Conservation (phyloP, 2,888 invertebrate species). For the Lycaena phlaeas region DNA sequence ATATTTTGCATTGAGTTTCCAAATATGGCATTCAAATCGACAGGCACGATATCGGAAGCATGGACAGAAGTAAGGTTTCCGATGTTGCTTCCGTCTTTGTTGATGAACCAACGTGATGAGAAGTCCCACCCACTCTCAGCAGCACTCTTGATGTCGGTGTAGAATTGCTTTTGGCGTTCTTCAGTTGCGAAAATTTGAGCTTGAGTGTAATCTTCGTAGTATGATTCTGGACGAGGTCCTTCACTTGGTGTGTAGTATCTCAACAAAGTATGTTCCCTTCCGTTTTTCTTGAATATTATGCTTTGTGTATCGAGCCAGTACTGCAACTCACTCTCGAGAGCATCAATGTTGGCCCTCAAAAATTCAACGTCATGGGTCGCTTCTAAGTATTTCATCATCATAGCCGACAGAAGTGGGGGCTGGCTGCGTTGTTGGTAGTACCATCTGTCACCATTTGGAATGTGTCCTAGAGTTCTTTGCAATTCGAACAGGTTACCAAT, state of each 20-base stretch:
- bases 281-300: slow-evolving; percentile 61
- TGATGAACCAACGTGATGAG: slow-evolving; percentile 84
- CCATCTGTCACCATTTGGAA: slow-evolving; percentile 88
- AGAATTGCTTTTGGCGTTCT: slow-evolving; percentile 67
- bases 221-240: slow-evolving; percentile 83
- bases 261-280: slow-evolving; percentile 65
- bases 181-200: slow-evolving; percentile 59
- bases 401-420: slow-evolving; percentile 79
- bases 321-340: slow-evolving; percentile 75
- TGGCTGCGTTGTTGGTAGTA: slow-evolving; percentile 83
- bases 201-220: slow-evolving; percentile 74
- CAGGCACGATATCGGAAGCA: slow-evolving; percentile 80
- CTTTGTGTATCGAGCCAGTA: slow-evolving; percentile 77
- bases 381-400: slow-evolving; percentile 80
- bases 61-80: slow-evolving; percentile 76
- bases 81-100: slow-evolving; percentile 65
- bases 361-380: slow-evolving; percentile 77
- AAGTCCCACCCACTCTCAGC: slow-evolving; percentile 94
- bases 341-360: slow-evolving; percentile 68
- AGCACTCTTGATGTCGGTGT: slow-evolving; percentile 80
- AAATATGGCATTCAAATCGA: slow-evolving; percentile 86
- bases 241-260: slow-evolving; percentile 74
- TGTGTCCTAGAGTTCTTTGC: slow-evolving; percentile 76
- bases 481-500: slow-evolving; percentile 82
- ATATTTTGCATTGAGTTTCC: slow-evolving; percentile 78